Base-by-base conservation (phyloP, 2,888 invertebrate species). In the Meteorus colon region DNA sequence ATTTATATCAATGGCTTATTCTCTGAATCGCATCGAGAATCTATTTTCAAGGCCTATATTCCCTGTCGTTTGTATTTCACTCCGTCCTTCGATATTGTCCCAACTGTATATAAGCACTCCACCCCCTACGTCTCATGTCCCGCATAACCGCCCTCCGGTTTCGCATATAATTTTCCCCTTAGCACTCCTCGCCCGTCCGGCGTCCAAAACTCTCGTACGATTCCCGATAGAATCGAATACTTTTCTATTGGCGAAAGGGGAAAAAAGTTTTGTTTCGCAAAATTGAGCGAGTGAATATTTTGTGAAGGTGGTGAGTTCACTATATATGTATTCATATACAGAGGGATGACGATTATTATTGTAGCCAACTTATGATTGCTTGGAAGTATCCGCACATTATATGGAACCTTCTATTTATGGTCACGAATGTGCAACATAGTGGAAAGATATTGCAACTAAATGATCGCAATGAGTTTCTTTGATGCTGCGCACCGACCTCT, bases 361-460 rank as follows among this genome's bases (percentile, higher is more conserved):
- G 5, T 24, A 8, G 37, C n/a, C 10, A 65, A 65, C 19, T n/a
- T 65, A 19, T 41, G 0, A 14, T 41, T 19, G 12, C n/a, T 14
- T 24, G 62, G 8, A 65, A 37, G n/a, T 34, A 65, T 41, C 41
- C 41, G 12, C 41, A 4, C 4, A 6, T 2, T 34, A n/a, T 63
- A 31, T 34, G 31, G 45, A 37, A 41, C 4, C 75, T 79, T 41
- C 41, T 12, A 41, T 41, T 12, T 75, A 79, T 82, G 84, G 85
- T 86, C 84, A 84, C 82, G 82, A 82, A 85, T 85, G 87, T 86
- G 86, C 86, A 87, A 73, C 81, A 79, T 77, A 80, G 79, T 77
- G 87, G 87, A 87, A 87, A 86, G 87, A 87, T 87, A 86, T 87
- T 86, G 84, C 84, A 85, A 83, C 84, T 85, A 86, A 87, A 85